phyloP scores from a whole-genome alignment of 2,113 vertebrate species.

The Phoenicopterus ruber region DNA sequence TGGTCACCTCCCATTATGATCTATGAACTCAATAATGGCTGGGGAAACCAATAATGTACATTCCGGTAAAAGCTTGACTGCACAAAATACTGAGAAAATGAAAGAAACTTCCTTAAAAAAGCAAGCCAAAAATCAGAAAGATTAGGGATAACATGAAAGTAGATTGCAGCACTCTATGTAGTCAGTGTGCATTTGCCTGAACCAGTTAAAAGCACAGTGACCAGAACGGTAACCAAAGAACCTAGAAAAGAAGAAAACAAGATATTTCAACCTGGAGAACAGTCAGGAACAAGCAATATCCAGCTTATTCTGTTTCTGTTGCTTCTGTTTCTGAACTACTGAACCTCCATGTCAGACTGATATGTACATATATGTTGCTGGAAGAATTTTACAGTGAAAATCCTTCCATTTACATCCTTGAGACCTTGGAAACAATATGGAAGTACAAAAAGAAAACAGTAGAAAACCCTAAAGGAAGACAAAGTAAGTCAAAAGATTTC shows the following conservation, averaged over 20 bases:
- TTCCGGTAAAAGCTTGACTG: not conserved
- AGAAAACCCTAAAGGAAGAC: not conserved
- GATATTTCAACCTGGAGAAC: not conserved
- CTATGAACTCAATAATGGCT: not conserved
- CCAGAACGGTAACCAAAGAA: not conserved
- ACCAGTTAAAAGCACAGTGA: not conserved
- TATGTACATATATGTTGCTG: not conserved
- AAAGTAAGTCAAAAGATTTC: not conserved
- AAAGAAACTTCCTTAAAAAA: not conserved
- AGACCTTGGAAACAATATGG: not conserved
- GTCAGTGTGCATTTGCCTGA: not conserved
- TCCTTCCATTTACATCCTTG: not conserved
- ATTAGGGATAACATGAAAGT: not conserved
- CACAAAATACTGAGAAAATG: not conserved
- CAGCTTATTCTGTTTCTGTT: not conserved
- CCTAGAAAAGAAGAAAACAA: not conserved
- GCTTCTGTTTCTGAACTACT: not conserved
- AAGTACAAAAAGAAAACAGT: not conserved
- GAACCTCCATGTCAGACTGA: not conserved
- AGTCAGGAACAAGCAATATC: not conserved
- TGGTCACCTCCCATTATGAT: not conserved
- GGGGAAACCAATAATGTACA: not conserved
- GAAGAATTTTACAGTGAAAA: not conserved
- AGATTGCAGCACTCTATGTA: not conserved
- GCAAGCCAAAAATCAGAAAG: not conserved